phyloP scores from a whole-genome alignment of 2,113 vertebrate genomes.

The Triplophysa siluroides region DNA sequence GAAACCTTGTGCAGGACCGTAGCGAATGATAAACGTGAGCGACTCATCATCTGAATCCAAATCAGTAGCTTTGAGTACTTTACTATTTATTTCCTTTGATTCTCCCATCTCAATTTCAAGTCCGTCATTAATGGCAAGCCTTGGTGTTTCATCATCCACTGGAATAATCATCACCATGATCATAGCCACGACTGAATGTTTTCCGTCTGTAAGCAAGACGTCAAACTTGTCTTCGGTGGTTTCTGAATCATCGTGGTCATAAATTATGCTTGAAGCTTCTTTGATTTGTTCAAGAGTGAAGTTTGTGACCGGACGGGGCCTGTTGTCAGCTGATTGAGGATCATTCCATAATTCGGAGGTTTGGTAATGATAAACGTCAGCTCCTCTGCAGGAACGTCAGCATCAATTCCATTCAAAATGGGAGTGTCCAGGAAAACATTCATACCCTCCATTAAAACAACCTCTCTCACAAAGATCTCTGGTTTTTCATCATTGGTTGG shows the following conservation, averaged over 20 bases:
- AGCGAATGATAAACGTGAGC: conserved; percentile 81
- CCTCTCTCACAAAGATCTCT: conserved; percentile 84
- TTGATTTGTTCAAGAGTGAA: conserved; percentile 88
- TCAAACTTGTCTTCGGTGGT: conserved; percentile 88
- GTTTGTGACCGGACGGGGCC: conserved; percentile 83
- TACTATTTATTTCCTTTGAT: conserved; percentile 81
- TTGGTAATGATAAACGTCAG: conserved; percentile 82
- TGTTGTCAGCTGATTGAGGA: conserved; percentile 85
- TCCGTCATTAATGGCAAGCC: conserved; percentile 90
- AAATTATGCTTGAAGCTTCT: conserved; percentile 90
- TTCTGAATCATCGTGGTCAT: conserved; percentile 94
- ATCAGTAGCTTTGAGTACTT: conserved; percentile 88
- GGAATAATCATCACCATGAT: conserved; percentile 82
- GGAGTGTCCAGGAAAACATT: conserved; percentile 86
- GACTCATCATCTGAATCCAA: conserved; percentile 89
- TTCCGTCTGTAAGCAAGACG: conserved; percentile 86
- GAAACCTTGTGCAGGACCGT: conserved; percentile 83
- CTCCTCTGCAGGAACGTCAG: conserved; percentile 81
- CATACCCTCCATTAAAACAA: conserved; percentile 95
- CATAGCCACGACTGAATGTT: conserved; percentile 75
- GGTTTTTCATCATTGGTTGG: conserved; percentile 92
- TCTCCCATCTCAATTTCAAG: conserved; percentile 87
- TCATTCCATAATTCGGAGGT: conserved; percentile 82
- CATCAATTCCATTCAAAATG: conserved; percentile 84
- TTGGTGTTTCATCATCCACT: conserved; percentile 91